Percentiles rank a stretch among this genome's conserved stretches.
Conservation (phyloP, 2,888 invertebrate genomes). For the Hecatera dysodea region DNA sequence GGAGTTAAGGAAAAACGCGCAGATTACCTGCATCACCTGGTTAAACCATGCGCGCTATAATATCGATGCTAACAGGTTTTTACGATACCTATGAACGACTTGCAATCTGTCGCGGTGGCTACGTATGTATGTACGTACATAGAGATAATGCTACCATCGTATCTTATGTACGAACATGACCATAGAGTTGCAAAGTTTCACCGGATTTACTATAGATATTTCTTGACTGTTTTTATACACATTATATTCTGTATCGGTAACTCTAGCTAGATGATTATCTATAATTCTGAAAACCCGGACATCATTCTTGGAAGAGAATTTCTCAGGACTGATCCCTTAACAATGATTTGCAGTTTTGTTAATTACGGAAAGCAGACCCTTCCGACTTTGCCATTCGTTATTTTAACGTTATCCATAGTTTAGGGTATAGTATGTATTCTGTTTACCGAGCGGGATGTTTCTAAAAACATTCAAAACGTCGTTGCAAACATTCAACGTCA, state of each 20-base stretch:
- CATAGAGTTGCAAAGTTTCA: background rate
- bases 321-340: background rate
- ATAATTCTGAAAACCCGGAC: too few species aligned
- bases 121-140: constrained; percentile 1
- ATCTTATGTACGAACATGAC: background rate
- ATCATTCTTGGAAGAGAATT: too few species aligned
- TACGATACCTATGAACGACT: constrained; percentile 22
- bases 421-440: too few species aligned
- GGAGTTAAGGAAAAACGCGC: constrained; percentile 13
- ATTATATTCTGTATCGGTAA: background rate
- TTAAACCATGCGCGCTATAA: constrained; percentile 16
- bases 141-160: background rate
- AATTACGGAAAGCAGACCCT: background rate
- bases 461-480: too few species aligned
- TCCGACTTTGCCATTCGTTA: background rate
- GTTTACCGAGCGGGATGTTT: background rate
- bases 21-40: constrained; percentile 6
- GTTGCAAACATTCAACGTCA: background rate
- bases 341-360: background rate
- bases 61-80: constrained; percentile 48
- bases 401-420: background rate
- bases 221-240: background rate
- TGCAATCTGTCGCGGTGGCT: constrained; percentile 29
- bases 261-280: too few species aligned
- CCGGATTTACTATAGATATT: background rate